Evolutionary conservation across 2,888 invertebrate genomes (phyloP).

Genomic region (Shargacucullia verbasci): DNA sequence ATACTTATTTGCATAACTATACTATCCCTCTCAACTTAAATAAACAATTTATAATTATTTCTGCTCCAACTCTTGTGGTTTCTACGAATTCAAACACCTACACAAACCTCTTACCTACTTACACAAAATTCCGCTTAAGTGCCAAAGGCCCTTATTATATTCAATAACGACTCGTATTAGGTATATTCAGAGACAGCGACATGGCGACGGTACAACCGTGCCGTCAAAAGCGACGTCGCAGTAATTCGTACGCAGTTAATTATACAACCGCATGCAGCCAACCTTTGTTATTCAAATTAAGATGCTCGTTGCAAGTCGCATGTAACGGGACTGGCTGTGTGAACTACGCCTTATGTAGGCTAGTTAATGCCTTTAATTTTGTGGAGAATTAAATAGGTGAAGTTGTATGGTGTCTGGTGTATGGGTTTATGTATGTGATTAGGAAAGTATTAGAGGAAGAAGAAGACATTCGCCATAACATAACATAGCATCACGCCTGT

Average conservation of each 20-base stretch:
- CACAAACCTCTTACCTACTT: too few species aligned
- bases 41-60: too few species aligned
- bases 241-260: constrained; percentile 73
- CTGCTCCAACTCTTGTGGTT: too few species aligned
- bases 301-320: constrained; percentile 58
- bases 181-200: constrained; percentile 29
- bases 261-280: constrained; percentile 77
- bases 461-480: too few species aligned
- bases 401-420: constrained; percentile 11
- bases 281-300: constrained; percentile 82
- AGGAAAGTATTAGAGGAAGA: too few species aligned
- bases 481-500: too few species aligned
- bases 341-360: constrained; percentile 45
- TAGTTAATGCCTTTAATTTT: constrained; percentile 44
- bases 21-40: too few species aligned
- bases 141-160: constrained; percentile 12
- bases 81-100: too few species aligned
- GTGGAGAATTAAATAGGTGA: neutral
- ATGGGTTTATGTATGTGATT: constrained; percentile 11
- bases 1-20: too few species aligned
- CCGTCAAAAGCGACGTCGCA: constrained; percentile 53
- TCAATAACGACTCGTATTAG: constrained; percentile 44
- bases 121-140: too few species aligned
- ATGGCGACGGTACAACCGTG: constrained; percentile 28
- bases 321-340: constrained; percentile 36